These are phyloP conservation scores for Pachymerium ferrugineum DNA, from an alignment of 2,888 invertebrate species.

Conservation along the genomic window DNA sequence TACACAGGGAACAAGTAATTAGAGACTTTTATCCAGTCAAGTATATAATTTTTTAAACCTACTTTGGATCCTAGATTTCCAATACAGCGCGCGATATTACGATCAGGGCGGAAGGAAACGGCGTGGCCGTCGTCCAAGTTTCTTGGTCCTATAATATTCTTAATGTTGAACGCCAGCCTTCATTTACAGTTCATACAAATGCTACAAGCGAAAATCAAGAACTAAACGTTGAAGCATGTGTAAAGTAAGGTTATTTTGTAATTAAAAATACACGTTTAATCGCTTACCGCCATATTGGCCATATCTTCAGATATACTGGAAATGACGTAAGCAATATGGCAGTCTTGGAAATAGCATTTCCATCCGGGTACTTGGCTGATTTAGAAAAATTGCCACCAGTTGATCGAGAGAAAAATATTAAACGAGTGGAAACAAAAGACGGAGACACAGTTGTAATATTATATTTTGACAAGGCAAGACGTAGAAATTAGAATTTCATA, in stretches of 20 bases:
- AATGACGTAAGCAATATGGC: slow-evolving; percentile 68
- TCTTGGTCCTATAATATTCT: slow-evolving; percentile 39
- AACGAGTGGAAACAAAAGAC: slow-evolving; percentile 64
- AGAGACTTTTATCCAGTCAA: not conserved
- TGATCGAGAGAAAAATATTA: slow-evolving; percentile 48
- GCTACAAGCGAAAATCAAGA: slow-evolving; percentile 37
- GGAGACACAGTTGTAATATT: slow-evolving; percentile 61
- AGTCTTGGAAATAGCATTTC: slow-evolving; percentile 79
- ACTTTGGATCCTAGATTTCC: slow-evolving; percentile 37
- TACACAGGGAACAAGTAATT: slow-evolving; percentile 44
- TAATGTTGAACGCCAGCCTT: slow-evolving; percentile 33
- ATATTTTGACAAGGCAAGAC: slow-evolving; percentile 63
- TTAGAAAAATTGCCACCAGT: slow-evolving; percentile 55
- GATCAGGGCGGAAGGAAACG: slow-evolving; percentile 38
- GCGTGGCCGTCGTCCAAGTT: slow-evolving; percentile 39
- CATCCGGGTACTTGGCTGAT: slow-evolving; percentile 83
- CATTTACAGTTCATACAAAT: slow-evolving; percentile 37
- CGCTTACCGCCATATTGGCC: too few relatives aligned
- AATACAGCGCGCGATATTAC: slow-evolving; percentile 35
- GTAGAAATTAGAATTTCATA: not conserved
- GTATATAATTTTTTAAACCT: not conserved
- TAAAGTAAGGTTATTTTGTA: slow-evolving; percentile 33
- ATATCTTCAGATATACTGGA: slow-evolving; percentile 38
- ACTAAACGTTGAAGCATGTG: slow-evolving; percentile 38
- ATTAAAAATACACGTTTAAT: too few relatives aligned